phyloP scores from a whole-genome alignment of 2,113 vertebrate species.

The Ginglymostoma cirratum region DNA sequence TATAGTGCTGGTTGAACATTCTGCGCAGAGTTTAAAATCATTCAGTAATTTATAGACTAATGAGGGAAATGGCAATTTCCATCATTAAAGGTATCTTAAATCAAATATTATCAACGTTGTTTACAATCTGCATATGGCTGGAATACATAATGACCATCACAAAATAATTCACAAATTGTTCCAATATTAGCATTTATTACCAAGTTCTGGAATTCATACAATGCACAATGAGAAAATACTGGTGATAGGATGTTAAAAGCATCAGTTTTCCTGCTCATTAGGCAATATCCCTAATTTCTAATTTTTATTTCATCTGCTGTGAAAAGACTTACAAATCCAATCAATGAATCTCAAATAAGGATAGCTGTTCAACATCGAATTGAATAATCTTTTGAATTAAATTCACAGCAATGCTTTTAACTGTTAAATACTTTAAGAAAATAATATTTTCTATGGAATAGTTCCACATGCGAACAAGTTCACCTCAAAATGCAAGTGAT shows the following conservation, averaged over 20 bases:
- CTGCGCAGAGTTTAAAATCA: background rate
- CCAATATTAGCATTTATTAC: slow-evolving; percentile 52
- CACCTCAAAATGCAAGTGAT: slow-evolving; percentile 55
- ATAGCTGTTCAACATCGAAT: slow-evolving; percentile 42
- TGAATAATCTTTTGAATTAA: slow-evolving; percentile 39
- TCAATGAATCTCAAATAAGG: slow-evolving; percentile 45
- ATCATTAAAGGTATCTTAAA: slow-evolving; percentile 59
- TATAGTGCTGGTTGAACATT: background rate
- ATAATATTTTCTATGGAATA: slow-evolving; percentile 47
- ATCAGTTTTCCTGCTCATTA: slow-evolving; percentile 50
- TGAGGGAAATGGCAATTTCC: background rate
- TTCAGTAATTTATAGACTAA: background rate
- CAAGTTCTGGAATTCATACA: slow-evolving; percentile 50
- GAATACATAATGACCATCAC: slow-evolving; percentile 64
- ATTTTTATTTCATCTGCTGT: slow-evolving; percentile 50
- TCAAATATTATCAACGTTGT: slow-evolving; percentile 66
- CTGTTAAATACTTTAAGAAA: slow-evolving; percentile 66
- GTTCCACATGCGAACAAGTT: slow-evolving; percentile 59
- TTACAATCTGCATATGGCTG: slow-evolving; percentile 71
- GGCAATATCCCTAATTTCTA: slow-evolving; percentile 58
- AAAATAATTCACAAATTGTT: slow-evolving; percentile 66
- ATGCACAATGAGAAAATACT: slow-evolving; percentile 52
- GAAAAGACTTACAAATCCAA: slow-evolving; percentile 52
- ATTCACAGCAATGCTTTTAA: slow-evolving; percentile 60
- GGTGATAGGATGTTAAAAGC: slow-evolving; percentile 59